Conservation (phyloP, 2,797 vertebrate species). For the Graptemys geographica region DNA sequence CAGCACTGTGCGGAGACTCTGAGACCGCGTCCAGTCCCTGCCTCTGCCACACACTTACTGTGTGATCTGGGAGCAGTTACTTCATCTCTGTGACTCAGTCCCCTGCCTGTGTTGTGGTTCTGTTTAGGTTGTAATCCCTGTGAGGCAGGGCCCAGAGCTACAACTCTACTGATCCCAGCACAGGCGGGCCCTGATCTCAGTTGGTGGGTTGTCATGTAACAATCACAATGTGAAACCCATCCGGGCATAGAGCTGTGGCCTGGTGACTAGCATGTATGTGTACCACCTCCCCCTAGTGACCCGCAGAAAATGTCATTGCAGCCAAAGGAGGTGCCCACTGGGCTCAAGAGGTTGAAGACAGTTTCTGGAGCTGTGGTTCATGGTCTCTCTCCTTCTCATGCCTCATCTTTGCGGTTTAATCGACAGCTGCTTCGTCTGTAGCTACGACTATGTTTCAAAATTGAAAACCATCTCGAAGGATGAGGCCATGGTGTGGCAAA, state of each 20-base stretch:
- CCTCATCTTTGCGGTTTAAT: accelerated
- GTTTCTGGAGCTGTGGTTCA: neutral
- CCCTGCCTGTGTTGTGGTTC: neutral
- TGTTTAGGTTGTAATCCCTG: accelerated
- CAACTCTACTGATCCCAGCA: neutral
- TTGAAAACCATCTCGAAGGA: neutral
- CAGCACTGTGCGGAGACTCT: neutral
- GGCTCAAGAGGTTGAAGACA: neutral
- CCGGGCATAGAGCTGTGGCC: neutral
- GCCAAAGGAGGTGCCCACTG: neutral
- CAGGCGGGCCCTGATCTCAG: accelerated
- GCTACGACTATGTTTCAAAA: accelerated
- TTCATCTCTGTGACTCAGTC: neutral
- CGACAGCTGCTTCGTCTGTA: neutral
- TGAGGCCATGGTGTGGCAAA: neutral
- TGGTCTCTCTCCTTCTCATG: neutral
- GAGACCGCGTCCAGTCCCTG: neutral
- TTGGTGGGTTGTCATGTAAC: neutral
- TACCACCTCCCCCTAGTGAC: no score
- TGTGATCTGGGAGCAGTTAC: neutral
- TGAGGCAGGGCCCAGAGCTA: neutral
- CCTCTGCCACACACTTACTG: neutral
- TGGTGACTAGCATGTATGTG: neutral
- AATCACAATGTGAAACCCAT: neutral
- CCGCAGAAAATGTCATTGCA: neutral